phyloP scores from a whole-genome alignment of 2,888 invertebrate genomes.

The Eupithecia subumbrata region DNA sequence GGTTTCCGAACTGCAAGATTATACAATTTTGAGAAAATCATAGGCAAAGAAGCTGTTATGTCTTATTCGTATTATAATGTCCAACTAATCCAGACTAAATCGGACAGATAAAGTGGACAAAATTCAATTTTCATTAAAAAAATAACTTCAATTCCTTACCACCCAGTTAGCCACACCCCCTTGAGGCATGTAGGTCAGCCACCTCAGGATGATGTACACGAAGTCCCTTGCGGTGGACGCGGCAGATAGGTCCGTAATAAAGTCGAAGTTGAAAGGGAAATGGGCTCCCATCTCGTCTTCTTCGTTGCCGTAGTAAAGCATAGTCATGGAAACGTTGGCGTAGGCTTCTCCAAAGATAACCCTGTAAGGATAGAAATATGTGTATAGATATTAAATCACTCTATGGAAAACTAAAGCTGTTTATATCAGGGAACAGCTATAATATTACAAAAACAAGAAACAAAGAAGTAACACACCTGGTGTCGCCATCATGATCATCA shows the following conservation, averaged over 20 bases:
- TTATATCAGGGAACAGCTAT: background rate
- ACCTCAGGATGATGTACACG: constrained; percentile 79
- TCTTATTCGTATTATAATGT: background rate
- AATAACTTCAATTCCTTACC: constrained; percentile 66
- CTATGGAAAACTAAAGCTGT: too few species aligned
- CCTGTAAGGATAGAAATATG: constrained; percentile 56
- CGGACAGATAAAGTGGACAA: background rate
- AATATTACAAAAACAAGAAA: background rate
- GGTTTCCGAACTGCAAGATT: constrained; percentile 85
- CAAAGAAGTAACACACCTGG: constrained; percentile 61
- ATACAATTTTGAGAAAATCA: background rate
- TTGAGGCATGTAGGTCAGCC: constrained; percentile 85
- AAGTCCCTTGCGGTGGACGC: constrained; percentile 77
- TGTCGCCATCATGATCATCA: constrained; percentile 66
- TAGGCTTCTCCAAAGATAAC: constrained; percentile 86
- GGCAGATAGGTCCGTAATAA: constrained; percentile 78
- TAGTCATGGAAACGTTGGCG: constrained; percentile 79
- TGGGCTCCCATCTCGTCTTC: constrained; percentile 76
- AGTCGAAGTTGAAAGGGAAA: constrained; percentile 87
- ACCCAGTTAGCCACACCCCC: constrained; percentile 86
- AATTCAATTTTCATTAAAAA: background rate
- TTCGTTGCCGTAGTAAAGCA: constrained; percentile 85
- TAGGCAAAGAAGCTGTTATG: background rate
- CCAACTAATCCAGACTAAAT: background rate
- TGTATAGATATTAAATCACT: too few species aligned